Conservation (phyloP, 2,888 invertebrate genomes). For the Pantelozetes paolii region DNA sequence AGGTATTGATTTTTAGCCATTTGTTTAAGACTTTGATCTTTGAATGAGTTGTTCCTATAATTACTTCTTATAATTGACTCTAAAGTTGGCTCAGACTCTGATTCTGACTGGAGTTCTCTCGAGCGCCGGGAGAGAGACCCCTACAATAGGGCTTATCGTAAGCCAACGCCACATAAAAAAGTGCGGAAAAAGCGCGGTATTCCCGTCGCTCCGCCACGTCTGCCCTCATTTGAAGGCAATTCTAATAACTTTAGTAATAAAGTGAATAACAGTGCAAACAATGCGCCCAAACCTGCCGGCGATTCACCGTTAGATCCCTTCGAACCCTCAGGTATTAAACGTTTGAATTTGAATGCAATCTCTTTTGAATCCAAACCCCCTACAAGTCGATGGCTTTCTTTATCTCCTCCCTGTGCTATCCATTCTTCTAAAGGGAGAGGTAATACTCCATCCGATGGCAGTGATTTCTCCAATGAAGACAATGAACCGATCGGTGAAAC, state of each 20-base stretch:
- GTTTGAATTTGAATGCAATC: constrained; percentile 22
- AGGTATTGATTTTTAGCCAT: constrained; percentile 5
- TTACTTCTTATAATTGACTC: not conserved
- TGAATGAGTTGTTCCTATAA: not conserved
- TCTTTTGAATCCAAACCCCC: not conserved
- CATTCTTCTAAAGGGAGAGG: constrained; percentile 43
- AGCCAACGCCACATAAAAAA: constrained; percentile 65
- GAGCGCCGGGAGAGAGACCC: constrained; percentile 60
- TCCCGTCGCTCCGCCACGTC: constrained; percentile 78
- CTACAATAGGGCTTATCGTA: constrained; percentile 61
- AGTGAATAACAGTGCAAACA: constrained; percentile 16
- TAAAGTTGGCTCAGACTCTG: constrained; percentile 55
- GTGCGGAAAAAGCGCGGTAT: constrained; percentile 70
- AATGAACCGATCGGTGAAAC: constrained; percentile 49
- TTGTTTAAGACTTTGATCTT: not conserved
- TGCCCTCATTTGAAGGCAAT: constrained; percentile 60
- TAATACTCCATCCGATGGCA: constrained; percentile 53
- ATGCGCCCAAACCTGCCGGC: not conserved
- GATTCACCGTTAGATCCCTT: constrained; percentile 23
- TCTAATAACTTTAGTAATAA: constrained; percentile 30
- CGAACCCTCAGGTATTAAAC: constrained; percentile 34
- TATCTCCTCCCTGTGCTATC: constrained; percentile 13
- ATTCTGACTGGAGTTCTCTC: constrained; percentile 77
- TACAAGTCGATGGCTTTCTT: constrained; percentile 15
- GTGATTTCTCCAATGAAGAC: constrained; percentile 55